Conservation (phyloP, 2,113 vertebrate species). For the Aspidoscelis tigris region DNA sequence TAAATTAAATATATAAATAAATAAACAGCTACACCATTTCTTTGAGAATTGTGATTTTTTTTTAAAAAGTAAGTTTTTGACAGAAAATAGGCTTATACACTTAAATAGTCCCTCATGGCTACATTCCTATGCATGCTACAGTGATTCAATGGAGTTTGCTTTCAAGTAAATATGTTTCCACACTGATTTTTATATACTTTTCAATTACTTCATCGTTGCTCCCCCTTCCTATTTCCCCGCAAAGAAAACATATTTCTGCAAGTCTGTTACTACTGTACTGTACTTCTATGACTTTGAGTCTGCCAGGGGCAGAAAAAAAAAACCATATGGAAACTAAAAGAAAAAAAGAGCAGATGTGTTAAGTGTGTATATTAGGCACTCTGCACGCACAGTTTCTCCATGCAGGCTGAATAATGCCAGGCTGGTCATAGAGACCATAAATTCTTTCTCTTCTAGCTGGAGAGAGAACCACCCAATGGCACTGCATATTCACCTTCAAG, state of each 20-base stretch:
- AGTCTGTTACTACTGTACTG: constrained; percentile 1
- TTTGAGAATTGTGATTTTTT: not conserved
- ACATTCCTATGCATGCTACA: not conserved
- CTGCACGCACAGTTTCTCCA: not conserved
- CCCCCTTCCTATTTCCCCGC: not conserved
- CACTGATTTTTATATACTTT: not conserved
- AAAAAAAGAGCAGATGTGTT: constrained; percentile 12
- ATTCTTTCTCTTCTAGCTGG: not conserved
- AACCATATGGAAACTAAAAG: constrained; percentile 11
- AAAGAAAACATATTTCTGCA: constrained; percentile 3
- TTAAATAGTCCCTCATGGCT: not conserved
- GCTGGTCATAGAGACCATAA: not conserved
- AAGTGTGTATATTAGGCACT: not conserved
- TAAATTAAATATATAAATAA: not conserved
- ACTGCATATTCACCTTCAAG: not conserved
- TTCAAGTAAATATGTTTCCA: constrained; percentile 1
- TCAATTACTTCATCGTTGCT: not conserved
- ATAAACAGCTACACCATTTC: not conserved
- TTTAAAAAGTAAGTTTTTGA: not conserved
- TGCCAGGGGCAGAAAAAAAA: constrained; percentile 14
- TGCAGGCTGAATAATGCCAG: constrained; percentile 11
- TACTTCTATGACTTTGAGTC: not conserved
- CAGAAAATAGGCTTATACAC: not conserved
- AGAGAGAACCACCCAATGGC: not conserved
- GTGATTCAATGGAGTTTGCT: not conserved